These are phyloP conservation scores for Sarotherodon lohbergeri DNA, from an alignment of 2,113 vertebrate species.

Conservation along the genomic window DNA sequence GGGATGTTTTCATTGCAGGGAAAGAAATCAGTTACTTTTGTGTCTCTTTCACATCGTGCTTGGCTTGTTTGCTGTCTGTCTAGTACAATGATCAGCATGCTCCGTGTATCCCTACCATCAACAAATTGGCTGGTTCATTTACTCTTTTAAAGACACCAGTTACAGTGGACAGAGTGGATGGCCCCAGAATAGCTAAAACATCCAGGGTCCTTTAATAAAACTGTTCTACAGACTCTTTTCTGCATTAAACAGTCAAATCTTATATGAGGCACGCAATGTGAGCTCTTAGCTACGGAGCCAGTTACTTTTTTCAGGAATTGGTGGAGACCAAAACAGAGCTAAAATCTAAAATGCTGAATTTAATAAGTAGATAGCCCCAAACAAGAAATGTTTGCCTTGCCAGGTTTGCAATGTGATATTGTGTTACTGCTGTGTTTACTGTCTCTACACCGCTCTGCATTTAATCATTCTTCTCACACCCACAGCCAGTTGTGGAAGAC, in stretches of 20 bases:
- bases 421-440: neutral
- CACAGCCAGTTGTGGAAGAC: neutral
- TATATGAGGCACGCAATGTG: rapidly evolving
- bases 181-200: neutral
- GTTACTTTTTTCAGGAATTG: neutral
- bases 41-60: neutral
- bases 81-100: neutral
- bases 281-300: rapidly evolving
- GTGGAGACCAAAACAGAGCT: neutral
- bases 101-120: neutral
- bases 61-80: neutral
- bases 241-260: neutral
- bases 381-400: neutral
- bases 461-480: neutral
- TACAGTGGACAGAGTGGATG: neutral
- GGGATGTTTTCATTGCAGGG: neutral
- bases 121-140: neutral
- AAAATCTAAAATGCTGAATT: neutral
- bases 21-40: neutral
- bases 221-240: neutral
- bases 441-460: neutral
- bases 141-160: neutral
- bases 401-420: neutral
- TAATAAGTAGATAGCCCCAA: neutral
- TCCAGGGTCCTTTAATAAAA: neutral